These are phyloP conservation scores for Isurus oxyrinchus DNA, from an alignment of 2,113 vertebrate species.

Conservation along the genomic window DNA sequence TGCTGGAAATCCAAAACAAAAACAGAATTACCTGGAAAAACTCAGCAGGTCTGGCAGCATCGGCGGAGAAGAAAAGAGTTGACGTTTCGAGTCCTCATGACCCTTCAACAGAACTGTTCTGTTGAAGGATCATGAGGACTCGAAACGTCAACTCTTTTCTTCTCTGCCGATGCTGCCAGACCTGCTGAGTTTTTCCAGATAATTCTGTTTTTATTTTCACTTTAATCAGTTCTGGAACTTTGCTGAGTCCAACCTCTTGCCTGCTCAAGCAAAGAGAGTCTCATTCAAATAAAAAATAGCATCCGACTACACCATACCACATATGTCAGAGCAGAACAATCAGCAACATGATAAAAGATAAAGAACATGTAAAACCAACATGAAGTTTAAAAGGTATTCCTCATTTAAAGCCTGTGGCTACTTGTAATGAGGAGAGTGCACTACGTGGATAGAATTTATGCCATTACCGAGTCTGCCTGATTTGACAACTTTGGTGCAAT, in stretches of 20 bases:
- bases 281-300: not conserved
- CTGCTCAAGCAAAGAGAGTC: not conserved
- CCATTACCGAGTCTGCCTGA: not conserved
- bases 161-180: too few relatives aligned
- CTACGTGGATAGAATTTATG: conserved; percentile 5
- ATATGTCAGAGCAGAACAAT: not conserved
- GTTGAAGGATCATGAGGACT: too few relatives aligned
- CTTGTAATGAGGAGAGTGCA: not conserved
- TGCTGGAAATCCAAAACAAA: too few relatives aligned
- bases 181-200: too few relatives aligned
- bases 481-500: conserved; percentile 6
- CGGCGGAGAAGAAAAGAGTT: too few relatives aligned
- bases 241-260: not conserved
- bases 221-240: not conserved
- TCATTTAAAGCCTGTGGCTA: conserved; percentile 24
- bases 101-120: too few relatives aligned
- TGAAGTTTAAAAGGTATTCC: conserved; percentile 28
- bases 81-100: too few relatives aligned
- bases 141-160: too few relatives aligned
- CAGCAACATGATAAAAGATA: conserved; percentile 17
- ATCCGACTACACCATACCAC: not conserved
- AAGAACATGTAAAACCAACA: conserved; percentile 28
- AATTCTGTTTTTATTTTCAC: too few relatives aligned
- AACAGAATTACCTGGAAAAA: too few relatives aligned
- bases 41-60: too few relatives aligned